A percentile compares a stretch with the other conserved stretches of the same genome.
These are phyloP conservation scores for Alviniconcha marisindica DNA, from an alignment of 1,140 invertebrate species.

Conservation along the genomic window DNA sequence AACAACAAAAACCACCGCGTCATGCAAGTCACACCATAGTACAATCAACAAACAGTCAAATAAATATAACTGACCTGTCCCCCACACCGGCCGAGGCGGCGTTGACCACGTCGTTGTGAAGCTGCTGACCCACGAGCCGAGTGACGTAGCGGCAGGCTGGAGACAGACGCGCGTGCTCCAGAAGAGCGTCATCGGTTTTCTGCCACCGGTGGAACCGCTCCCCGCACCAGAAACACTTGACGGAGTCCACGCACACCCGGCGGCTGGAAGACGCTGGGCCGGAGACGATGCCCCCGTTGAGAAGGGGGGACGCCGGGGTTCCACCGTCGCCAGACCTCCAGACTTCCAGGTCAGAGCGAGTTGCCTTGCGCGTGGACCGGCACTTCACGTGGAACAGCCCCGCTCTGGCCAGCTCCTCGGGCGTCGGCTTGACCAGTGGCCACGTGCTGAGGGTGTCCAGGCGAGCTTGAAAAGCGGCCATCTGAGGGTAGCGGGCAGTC, in stretches of 20 bases:
- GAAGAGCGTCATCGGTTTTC: slow-evolving; percentile 83
- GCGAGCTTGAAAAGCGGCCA: slow-evolving; percentile 7
- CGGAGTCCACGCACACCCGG: slow-evolving; percentile 80
- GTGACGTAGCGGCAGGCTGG: slow-evolving; percentile 85
- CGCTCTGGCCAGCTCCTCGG: slow-evolving; percentile 26
- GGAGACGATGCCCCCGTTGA: background rate
- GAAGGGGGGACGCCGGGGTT: too few species aligned
- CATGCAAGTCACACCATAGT: too few species aligned
- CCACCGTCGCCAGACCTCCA: too few species aligned
- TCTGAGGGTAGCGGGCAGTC: slow-evolving; percentile 17
- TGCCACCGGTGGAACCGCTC: slow-evolving; percentile 85
- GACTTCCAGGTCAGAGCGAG: background rate
- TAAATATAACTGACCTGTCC: background rate
- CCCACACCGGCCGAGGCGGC: background rate
- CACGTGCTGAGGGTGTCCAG: slow-evolving; percentile 8
- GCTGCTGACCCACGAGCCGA: slow-evolving; percentile 85
- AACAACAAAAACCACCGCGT: too few species aligned
- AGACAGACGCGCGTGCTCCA: slow-evolving; percentile 81
- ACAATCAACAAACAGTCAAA: too few species aligned
- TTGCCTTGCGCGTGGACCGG: too few species aligned
- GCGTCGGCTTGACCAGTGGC: slow-evolving; percentile 20
- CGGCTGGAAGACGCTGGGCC: too few species aligned
- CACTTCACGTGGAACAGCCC: slow-evolving; percentile 8
- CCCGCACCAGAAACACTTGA: slow-evolving; percentile 89
- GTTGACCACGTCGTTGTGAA: slow-evolving; percentile 78